Evolutionary conservation across 2,113 vertebrate genomes (phyloP), one percentile per base, ranked within the genome.

Genomic region (Morone saxatilis): DNA sequence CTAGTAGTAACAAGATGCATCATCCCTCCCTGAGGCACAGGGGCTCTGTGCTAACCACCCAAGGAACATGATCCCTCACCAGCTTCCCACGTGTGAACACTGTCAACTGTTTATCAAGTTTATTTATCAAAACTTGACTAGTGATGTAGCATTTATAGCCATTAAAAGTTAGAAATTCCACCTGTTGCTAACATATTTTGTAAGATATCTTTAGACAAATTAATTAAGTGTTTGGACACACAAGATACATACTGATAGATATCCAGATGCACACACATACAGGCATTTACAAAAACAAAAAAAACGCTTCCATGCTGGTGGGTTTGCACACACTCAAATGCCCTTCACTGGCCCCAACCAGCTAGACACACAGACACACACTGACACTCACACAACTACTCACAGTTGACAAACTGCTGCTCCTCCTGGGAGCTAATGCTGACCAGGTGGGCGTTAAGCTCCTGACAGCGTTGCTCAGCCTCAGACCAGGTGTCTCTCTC

Each of bases 321-420:
- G 25, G n/a, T 22, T 57, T 57, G 10, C n/a, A n/a, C 20, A 56
- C 9, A 22, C 8, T 25, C 51, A 56, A 11, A 56, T 22, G n/a
- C 1, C 9, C 9, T 5, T 31, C 1, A 62, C 8, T 62, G 36
- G 4, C 7, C 7, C 6, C 1, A 11, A 57, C 38, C 38, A 62
- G 17, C 17, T 20, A 7, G 20, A 25, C 22, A 36, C 47, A 50
- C 13, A 68, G n/a, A 51, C 47, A 68, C 47, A 36, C 47, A 43
- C 61, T 6, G 11, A 43, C 62, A 22, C 20, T 14, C 6, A 4
- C 6, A 14, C 40, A 71, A 40, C 19, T 76, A 97, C 98, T 98
- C 89, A 99, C 98, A 96, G 94, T 97, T 98, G 77, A 99, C 96
- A 85, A 99, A 99, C 45, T 96, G 93, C 92, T 99, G 97, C 66